These are phyloP conservation scores for Euglossa dilemma DNA, from an alignment of 1,140 invertebrate genomes.

Conservation along the genomic window DNA sequence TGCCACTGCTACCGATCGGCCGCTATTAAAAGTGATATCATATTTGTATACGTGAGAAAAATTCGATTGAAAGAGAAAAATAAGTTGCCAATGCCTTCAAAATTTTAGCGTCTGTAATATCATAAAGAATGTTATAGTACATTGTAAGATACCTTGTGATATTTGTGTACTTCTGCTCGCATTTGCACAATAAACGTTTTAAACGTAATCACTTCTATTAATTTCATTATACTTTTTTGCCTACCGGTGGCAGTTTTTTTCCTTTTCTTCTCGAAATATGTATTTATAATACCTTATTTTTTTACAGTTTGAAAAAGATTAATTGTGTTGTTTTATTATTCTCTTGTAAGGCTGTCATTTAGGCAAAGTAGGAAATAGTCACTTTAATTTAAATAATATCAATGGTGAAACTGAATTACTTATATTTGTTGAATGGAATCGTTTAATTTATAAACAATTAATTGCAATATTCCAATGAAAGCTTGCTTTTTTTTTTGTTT, in stretches of 20 bases:
- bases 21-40: not conserved
- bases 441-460: not conserved
- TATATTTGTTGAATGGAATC: not conserved
- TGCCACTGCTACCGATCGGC: not conserved
- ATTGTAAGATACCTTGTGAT: conserved; percentile 73
- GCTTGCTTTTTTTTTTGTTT: no score
- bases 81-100: conserved; percentile 79
- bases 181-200: conserved; percentile 24
- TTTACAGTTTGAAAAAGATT: not conserved
- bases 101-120: conserved; percentile 66
- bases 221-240: not conserved
- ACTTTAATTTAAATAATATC: not conserved
- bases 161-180: conserved; percentile 41
- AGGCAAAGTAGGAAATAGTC: not conserved
- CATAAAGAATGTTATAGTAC: conserved; percentile 44
- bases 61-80: conserved; percentile 10
- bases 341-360: not conserved
- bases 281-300: not conserved
- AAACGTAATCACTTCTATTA: not conserved
- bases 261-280: not conserved
- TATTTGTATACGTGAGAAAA: not conserved
- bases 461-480: not conserved
- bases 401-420: not conserved
- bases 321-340: not conserved
- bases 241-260: conserved; percentile 52